These are phyloP conservation scores for Dasysyrphus albostriatus DNA, from an alignment of 2,888 invertebrate species.

Conservation along the genomic window DNA sequence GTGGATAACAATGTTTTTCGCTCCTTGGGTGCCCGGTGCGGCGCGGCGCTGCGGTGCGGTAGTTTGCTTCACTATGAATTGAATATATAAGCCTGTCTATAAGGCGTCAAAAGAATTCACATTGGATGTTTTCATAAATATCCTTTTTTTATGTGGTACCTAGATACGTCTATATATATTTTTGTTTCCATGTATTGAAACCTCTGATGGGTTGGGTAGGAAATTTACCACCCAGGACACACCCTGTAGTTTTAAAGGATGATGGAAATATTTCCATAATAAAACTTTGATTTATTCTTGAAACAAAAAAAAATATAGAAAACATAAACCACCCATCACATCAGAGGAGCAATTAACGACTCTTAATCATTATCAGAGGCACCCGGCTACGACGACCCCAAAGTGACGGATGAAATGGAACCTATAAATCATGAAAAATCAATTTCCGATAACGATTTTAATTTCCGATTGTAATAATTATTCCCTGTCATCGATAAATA, in stretches of 20 bases:
- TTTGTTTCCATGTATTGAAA: conserved; percentile 25
- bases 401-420: conserved; percentile 71
- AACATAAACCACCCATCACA: not conserved
- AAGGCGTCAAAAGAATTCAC: conserved; percentile 57
- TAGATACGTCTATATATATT: not conserved
- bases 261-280: conserved; percentile 26
- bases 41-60: too few species aligned
- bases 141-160: conserved; percentile 13
- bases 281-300: conserved; percentile 14
- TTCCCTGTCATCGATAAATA: conserved; percentile 76
- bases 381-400: conserved; percentile 45
- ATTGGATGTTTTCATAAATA: conserved; percentile 32
- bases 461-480: conserved; percentile 83
- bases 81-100: conserved; percentile 29
- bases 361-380: conserved; percentile 62
- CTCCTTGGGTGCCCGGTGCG: conserved; percentile 36
- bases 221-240: conserved; percentile 37
- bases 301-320: not conserved
- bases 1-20: conserved; percentile 62
- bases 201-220: not conserved
- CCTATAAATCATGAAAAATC: conserved; percentile 79
- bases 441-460: conserved; percentile 82
- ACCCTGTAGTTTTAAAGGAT: conserved; percentile 32
- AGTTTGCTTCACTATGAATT: conserved; percentile 41
- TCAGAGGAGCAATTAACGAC: conserved; percentile 60